phyloP scores from a whole-genome alignment of 2,888 invertebrate species.

The Drosophila vallismaia region DNA sequence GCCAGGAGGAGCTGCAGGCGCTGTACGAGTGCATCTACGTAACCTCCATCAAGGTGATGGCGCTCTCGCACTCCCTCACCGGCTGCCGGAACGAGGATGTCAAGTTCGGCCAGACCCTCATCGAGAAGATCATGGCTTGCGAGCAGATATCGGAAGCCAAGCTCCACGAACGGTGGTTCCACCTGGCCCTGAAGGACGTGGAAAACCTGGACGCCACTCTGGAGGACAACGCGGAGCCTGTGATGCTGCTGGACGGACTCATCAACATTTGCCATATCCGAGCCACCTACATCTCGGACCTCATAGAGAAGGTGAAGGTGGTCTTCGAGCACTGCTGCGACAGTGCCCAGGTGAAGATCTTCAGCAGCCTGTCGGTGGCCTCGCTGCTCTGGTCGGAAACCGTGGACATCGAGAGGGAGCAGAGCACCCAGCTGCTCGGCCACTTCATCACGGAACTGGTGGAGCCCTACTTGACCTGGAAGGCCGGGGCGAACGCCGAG shows the following conservation, averaged over 20 bases:
- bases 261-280: slow-evolving; percentile 78
- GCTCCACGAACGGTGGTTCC: slow-evolving; percentile 77
- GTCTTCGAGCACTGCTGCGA: slow-evolving; percentile 78
- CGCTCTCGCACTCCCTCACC: slow-evolving; percentile 68
- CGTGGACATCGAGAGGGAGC: slow-evolving; percentile 52
- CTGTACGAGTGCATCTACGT: slow-evolving; percentile 74
- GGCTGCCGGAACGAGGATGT: slow-evolving; percentile 42
- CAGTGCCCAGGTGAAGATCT: slow-evolving; percentile 81
- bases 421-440: slow-evolving; percentile 67
- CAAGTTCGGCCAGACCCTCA: slow-evolving; percentile 49
- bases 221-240: slow-evolving; percentile 81
- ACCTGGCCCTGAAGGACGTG: slow-evolving; percentile 71
- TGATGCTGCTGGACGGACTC: slow-evolving; percentile 80
- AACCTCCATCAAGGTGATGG: slow-evolving; percentile 78
- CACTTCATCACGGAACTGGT: slow-evolving; percentile 72
- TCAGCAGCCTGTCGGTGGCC: slow-evolving; percentile 80
- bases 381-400: slow-evolving; percentile 78
- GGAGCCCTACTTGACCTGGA: slow-evolving; percentile 81
- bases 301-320: slow-evolving; percentile 74
- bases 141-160: slow-evolving; percentile 48
- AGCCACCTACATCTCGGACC: slow-evolving; percentile 59
- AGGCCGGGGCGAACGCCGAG: slow-evolving; percentile 81
- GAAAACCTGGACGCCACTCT: slow-evolving; percentile 78
- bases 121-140: slow-evolving; percentile 59
- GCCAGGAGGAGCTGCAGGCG: slow-evolving; percentile 46